Conservation (phyloP, 2,113 vertebrate species). For the Hippolais icterina region DNA sequence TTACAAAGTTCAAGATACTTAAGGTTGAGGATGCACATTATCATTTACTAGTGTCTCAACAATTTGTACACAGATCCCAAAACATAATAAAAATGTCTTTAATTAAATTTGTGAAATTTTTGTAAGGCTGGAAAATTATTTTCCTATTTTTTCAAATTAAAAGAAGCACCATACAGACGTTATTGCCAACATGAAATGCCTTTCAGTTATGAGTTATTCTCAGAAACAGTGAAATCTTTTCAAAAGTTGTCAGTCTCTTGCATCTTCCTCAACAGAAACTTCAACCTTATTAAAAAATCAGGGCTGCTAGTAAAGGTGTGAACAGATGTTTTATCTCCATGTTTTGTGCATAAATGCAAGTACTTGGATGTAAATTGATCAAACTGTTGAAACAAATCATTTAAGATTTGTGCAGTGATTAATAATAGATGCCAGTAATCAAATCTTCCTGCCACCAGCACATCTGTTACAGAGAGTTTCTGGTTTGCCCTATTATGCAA, state of each 20-base stretch:
- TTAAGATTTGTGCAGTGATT: conserved; percentile 83
- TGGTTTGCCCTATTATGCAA: conserved; percentile 81
- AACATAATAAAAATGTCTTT: neutral
- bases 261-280: conserved; percentile 49
- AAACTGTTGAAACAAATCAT: conserved; percentile 82
- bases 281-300: conserved; percentile 65
- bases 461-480: conserved; percentile 79
- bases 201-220: conserved; percentile 29
- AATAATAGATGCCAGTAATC: conserved; percentile 83
- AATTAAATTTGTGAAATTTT: neutral
- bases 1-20: neutral
- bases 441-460: conserved; percentile 77
- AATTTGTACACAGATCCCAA: neutral
- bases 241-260: conserved; percentile 52
- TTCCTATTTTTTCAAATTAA: neutral
- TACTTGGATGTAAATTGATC: conserved; percentile 76
- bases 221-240: conserved; percentile 30
- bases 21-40: neutral
- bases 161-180: neutral
- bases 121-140: neutral
- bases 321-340: conserved; percentile 80
- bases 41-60: neutral
- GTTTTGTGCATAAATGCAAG: conserved; percentile 74
- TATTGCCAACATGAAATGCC: neutral
- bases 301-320: conserved; percentile 63